Base-by-base conservation (phyloP, 2,113 vertebrate species). In the Etia nguti region DNA sequence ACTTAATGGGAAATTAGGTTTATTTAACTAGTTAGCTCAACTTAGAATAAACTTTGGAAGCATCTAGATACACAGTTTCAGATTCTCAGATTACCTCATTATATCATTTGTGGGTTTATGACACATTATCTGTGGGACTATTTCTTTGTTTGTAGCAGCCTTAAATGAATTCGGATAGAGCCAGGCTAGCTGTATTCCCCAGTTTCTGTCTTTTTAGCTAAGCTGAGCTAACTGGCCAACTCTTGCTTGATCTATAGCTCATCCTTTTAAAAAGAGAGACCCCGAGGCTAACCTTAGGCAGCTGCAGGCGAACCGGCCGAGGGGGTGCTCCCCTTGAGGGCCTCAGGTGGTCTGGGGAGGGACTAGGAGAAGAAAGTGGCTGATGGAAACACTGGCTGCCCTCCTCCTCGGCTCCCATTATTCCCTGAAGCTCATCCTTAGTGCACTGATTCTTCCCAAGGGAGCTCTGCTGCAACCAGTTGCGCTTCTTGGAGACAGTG, bases 401-500 rank as follows among this genome's bases (percentile, higher is more conserved):
- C 55, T 96, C 95, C 62, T 96, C 96, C 10, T 93, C 97, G 1
- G 10, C 73, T 89, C 96, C 96, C 90, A 94, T 93, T 46, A 73
- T 93, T 22, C 87, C 70, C 55, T 90, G 88, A 90, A 94, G 92
- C 83, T 97, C 97, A 10, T 97, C 97, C 29, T 79, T 85, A 83
- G 81, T 4, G 62, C 60, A 93, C 81, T 92, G 94, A 55, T 88
- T 92, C 80, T 86, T 96, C 57, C 92, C 93, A 0, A 92, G 89
- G 62, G 96, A 94, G 93, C 98, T 99, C 94, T 99, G 99, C 95
- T 98, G 97, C 22, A 99, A 95, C 99, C 99, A 99, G 94, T 97
- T 99, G 70, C 98, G 98, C 89, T 99, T 99, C 95, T 99, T 99
- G 48, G 98, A 99, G 80, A 99, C 99, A 0, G 99, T 99, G 83